Conservation (phyloP, 2,797 vertebrate genomes). For the Lepilemur septentrionalis region DNA sequence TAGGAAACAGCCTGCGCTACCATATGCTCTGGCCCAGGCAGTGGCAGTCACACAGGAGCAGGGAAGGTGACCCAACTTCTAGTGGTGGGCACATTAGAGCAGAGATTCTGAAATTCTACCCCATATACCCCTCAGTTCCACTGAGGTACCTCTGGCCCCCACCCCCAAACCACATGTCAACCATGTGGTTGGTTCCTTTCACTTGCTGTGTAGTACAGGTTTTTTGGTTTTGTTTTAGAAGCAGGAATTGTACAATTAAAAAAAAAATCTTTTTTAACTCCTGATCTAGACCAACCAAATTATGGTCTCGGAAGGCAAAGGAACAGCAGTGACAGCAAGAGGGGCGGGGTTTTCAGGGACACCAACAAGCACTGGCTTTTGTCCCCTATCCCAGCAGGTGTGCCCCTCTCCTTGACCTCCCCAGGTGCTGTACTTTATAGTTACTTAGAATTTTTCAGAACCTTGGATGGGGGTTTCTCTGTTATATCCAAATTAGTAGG, state of each 20-base stretch:
- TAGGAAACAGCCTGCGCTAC: not conserved
- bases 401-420: not conserved
- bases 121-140: not conserved
- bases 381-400: not conserved
- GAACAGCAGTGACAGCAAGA: not conserved
- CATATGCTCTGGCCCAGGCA: not conserved
- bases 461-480: not conserved
- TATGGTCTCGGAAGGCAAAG: not conserved
- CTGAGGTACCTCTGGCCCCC: not conserved
- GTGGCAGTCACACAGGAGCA: not conserved
- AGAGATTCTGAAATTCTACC: not conserved
- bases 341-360: not conserved
- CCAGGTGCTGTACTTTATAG: not conserved
- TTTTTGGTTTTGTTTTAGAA: not conserved
- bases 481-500: not conserved
- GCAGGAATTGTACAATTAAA: not conserved
- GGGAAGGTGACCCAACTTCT: not conserved
- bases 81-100: not conserved
- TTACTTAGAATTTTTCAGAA: not conserved
- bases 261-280: not conserved
- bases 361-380: not conserved
- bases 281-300: not conserved
- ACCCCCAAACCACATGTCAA: not conserved
- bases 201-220: accelerated
- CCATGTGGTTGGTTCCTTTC: not conserved